Base-by-base conservation (phyloP, 1,140 invertebrate genomes). In the Lepidotrigona ventralis region DNA sequence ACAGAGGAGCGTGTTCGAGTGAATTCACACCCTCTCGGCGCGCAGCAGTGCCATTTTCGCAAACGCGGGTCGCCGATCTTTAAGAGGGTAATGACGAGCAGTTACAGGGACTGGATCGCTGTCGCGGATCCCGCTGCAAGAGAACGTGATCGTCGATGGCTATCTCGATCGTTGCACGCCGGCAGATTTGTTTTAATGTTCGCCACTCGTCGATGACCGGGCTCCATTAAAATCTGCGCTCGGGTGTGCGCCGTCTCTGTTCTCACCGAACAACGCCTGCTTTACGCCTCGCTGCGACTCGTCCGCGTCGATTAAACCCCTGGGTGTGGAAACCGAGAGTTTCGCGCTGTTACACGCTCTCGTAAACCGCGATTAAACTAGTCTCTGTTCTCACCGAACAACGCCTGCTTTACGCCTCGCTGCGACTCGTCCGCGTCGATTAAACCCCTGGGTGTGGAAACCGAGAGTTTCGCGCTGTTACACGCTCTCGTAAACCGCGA, bases 171-270 rank as follows among this genome's bases (percentile, higher is more conserved):
- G 86, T 85, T 85, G 12, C 79, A 51, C n/a, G 60, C 54, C 66
- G 66, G 26, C 64, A 79, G 86, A 87, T 88, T 87, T 77, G 87
- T 88, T 88, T 88, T 81, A 88, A 88, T 86, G 80, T 77, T 66
- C 73, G 73, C 46, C 66, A 70, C 71, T 80, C 68, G 77, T 87
- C 77, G 86, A 84, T 75, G 82, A 53, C 76, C n/a, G 53, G 70
- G 19, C 19, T 23, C 86, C 82, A 87, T 88, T 87, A 88, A 87
- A 87, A 86, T 71, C 74, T 58, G 68, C 63, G 26, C 29, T 14
- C 19, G n/a, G 4, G 4, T 56, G 2, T 56, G 2, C 70, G 66
- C 56, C 79, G 73, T 58, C 58, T 78, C 39, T 46, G 39, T 46
- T 8, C 39, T 46, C 39, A 8, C 8, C 39, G 39, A 46, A 46